phyloP scores from a whole-genome alignment of 2,797 vertebrate genomes.

The Stomatorhinus walkeri region DNA sequence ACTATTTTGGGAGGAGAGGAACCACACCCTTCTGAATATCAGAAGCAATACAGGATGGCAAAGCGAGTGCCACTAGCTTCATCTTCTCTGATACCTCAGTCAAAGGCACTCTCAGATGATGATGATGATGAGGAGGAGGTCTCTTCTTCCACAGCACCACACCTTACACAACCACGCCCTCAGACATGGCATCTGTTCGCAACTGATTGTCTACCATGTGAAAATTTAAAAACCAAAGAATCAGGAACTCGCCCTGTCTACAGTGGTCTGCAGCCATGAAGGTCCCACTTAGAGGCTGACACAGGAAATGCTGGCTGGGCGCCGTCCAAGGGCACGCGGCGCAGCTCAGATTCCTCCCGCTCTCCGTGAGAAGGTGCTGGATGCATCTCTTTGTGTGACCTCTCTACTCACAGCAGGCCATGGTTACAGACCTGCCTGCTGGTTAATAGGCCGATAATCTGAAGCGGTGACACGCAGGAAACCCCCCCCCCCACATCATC shows the following conservation, averaged over 20 bases:
- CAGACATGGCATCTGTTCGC: background rate
- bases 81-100: background rate
- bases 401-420: background rate
- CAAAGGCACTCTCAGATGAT: background rate
- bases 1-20: background rate
- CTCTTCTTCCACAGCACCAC: background rate
- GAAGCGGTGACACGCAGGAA: background rate
- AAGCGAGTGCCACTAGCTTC: background rate
- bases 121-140: background rate
- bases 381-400: background rate
- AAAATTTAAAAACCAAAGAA: background rate
- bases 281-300: background rate
- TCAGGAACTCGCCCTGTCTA: background rate
- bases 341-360: background rate
- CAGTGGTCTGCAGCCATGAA: background rate
- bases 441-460: background rate
- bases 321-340: background rate
- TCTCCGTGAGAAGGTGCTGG: background rate
- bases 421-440: background rate
- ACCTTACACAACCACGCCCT: background rate
- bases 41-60: background rate
- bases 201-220: background rate
- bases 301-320: background rate
- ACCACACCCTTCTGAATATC: background rate
- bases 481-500: background rate